Evolutionary conservation across 2,888 invertebrate genomes (phyloP).

Genomic region (Andrena bicolor): DNA sequence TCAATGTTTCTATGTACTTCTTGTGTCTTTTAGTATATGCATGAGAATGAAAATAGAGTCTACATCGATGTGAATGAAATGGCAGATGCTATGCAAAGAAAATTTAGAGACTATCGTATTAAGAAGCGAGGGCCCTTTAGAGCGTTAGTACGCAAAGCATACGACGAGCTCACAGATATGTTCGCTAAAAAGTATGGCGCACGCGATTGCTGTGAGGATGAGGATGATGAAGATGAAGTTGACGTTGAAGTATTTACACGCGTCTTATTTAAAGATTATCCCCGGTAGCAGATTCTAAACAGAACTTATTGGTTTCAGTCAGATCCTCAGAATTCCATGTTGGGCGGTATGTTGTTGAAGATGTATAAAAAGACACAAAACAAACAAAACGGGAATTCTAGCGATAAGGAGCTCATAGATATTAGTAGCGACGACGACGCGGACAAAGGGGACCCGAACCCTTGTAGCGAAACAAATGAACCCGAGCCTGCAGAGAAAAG

Average conservation of each 20-base stretch:
- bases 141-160: constrained; percentile 89
- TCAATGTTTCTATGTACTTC: neutral
- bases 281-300: constrained; percentile 28
- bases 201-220: constrained; percentile 86
- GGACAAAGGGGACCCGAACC: constrained; percentile 56
- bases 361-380: constrained; percentile 85
- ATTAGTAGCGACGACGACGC: constrained; percentile 91
- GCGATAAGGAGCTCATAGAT: constrained; percentile 91
- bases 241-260: constrained; percentile 78
- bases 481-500: constrained; percentile 13
- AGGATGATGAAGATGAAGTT: constrained; percentile 83
- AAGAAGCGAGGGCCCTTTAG: constrained; percentile 93
- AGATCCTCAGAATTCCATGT: constrained; percentile 77
- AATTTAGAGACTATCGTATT: constrained; percentile 92
- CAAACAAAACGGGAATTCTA: constrained; percentile 84
- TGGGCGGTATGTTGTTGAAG: constrained; percentile 85
- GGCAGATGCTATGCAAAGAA: constrained; percentile 92
- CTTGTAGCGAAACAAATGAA: constrained; percentile 43
- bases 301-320: constrained; percentile 67
- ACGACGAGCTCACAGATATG: constrained; percentile 88
- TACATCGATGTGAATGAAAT: constrained; percentile 94
- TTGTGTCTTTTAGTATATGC: constrained; percentile 88
- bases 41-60: constrained; percentile 92
- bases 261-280: neutral
- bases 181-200: constrained; percentile 78